Evolutionary conservation across 1,140 invertebrate species (phyloP).

Genomic region (Drosophila tropicalis): DNA sequence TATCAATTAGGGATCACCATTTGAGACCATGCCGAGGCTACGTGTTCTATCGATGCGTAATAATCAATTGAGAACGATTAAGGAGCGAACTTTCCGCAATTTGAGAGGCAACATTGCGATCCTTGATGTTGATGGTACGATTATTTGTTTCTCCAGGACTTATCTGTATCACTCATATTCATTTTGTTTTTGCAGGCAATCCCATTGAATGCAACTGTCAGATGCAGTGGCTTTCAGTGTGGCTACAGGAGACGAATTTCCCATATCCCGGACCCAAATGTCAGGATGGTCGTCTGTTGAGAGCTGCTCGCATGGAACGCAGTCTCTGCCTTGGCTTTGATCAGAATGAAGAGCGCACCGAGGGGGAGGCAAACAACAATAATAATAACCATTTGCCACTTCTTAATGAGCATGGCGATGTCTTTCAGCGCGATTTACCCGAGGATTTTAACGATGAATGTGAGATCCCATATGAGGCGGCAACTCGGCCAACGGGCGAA

Average conservation of each 20-base stretch:
- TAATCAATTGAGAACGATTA: slow-evolving; percentile 90
- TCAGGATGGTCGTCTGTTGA: slow-evolving; percentile 89
- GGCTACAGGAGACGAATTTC: slow-evolving; percentile 88
- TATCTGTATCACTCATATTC: not conserved
- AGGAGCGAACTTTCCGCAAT: slow-evolving; percentile 90
- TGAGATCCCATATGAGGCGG: slow-evolving; percentile 61
- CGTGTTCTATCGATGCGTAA: slow-evolving; percentile 91
- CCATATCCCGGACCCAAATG: slow-evolving; percentile 88
- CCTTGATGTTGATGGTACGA: slow-evolving; percentile 92
- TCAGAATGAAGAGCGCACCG: slow-evolving; percentile 39
- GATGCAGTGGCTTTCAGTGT: slow-evolving; percentile 91
- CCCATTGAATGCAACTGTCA: slow-evolving; percentile 91
- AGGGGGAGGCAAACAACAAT: slow-evolving; percentile 43
- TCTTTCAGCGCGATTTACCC: slow-evolving; percentile 73
- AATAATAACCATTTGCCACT: slow-evolving; percentile 68
- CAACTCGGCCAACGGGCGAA: slow-evolving; percentile 72
- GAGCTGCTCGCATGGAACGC: slow-evolving; percentile 87
- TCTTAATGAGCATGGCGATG: slow-evolving; percentile 81
- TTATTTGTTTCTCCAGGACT: too few relatives aligned
- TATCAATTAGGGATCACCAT: slow-evolving; percentile 86
- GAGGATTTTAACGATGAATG: slow-evolving; percentile 81
- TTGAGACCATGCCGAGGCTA: slow-evolving; percentile 91
- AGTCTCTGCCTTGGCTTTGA: slow-evolving; percentile 85
- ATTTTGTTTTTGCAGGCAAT: slow-evolving; percentile 86
- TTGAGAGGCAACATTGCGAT: slow-evolving; percentile 91